Evolutionary conservation across 1,140 invertebrate species (phyloP).

Genomic region (Drosophila repleta): DNA sequence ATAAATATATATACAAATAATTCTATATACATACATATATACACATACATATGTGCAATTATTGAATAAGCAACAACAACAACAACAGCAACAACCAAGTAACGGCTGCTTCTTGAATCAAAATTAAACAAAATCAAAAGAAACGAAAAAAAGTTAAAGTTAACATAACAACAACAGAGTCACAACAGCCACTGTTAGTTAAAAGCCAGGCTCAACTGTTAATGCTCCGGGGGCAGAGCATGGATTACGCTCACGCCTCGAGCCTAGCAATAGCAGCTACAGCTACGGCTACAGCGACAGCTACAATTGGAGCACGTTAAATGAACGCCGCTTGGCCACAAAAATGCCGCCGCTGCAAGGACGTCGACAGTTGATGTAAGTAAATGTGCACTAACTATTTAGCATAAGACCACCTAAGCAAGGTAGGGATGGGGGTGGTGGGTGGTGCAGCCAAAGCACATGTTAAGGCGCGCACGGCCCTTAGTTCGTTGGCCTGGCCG

Average conservation of each 20-base stretch:
- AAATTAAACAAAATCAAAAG: constrained; percentile 7
- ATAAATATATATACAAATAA: constrained; percentile 11
- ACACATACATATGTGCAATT: constrained; percentile 15
- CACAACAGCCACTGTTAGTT: constrained; percentile 21
- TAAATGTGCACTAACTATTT: constrained; percentile 10
- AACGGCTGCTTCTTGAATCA: constrained; percentile 41
- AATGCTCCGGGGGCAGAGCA: constrained; percentile 53
- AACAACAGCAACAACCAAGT: constrained; percentile 34
- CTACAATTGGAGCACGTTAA: constrained; percentile 53
- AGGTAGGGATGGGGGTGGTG: background rate
- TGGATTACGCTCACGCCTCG: constrained; percentile 53
- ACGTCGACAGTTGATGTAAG: constrained; percentile 70
- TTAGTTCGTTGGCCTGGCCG: constrained; percentile 78
- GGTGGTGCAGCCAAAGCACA: constrained; percentile 41
- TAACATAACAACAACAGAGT: background rate
- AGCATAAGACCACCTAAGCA: constrained; percentile 10
- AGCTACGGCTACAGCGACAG: constrained; percentile 16
- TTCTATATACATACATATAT: background rate
- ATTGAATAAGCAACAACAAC: constrained; percentile 19
- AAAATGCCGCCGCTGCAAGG: constrained; percentile 78
- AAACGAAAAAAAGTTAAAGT: constrained; percentile 27
- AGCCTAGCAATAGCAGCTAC: constrained; percentile 33
- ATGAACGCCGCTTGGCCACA: constrained; percentile 63
- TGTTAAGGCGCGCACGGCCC: constrained; percentile 50
- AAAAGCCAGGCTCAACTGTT: constrained; percentile 36